phyloP scores from a whole-genome alignment of 1,140 invertebrate species.

The Eulimnadia texana region DNA sequence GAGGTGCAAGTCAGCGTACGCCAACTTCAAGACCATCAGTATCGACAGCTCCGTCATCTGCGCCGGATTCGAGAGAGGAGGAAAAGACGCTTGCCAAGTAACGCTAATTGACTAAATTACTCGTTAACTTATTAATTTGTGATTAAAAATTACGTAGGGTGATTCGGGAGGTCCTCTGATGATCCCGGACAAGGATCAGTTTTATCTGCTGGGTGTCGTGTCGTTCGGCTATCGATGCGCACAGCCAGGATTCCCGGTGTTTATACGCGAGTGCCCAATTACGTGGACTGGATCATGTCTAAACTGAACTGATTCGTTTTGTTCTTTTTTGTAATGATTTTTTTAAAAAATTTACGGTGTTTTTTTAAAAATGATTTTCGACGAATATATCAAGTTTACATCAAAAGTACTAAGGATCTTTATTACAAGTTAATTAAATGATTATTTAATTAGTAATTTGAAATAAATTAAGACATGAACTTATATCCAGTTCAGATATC shows the following conservation, averaged over 20 bases:
- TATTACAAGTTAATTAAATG: no score
- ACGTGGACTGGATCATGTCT: slow-evolving; percentile 29
- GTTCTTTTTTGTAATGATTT: no score
- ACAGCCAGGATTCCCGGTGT: slow-evolving; percentile 55
- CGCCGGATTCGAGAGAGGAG: slow-evolving; percentile 8
- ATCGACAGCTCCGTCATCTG: slow-evolving; percentile 10
- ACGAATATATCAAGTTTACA: no score
- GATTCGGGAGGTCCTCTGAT: slow-evolving; percentile 75
- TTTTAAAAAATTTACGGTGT: no score
- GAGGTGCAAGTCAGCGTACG: slow-evolving; percentile 11
- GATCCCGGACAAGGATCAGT: slow-evolving; percentile 33
- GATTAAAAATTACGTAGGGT: no score
- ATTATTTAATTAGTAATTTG: no score
- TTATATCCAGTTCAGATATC: no score
- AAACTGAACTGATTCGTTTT: slow-evolving; percentile 19
- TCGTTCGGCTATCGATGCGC: slow-evolving; percentile 60
- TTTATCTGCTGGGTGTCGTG: slow-evolving; percentile 51
- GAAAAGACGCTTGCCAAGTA: slow-evolving; percentile 15
- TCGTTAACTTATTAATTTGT: no score
- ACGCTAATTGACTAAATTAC: neutral
- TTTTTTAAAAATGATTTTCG: no score
- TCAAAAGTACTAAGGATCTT: no score
- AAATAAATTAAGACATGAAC: no score
- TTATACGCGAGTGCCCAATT: slow-evolving; percentile 51
- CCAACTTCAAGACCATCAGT: slow-evolving; percentile 7